Conservation (phyloP, 1,140 invertebrate genomes). For the Pristionchus pacificus region DNA sequence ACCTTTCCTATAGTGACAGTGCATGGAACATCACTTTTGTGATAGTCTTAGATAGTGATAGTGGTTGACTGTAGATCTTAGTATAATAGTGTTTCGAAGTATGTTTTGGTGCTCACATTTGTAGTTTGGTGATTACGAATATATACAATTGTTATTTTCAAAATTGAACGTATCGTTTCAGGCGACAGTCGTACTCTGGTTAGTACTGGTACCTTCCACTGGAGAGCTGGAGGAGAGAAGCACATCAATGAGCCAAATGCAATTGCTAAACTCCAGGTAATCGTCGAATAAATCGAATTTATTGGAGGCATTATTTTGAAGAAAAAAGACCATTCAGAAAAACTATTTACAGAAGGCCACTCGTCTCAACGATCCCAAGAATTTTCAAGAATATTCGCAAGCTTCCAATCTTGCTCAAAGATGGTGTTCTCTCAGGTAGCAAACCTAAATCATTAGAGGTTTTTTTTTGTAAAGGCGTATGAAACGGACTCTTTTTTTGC, state of each 20-base stretch:
- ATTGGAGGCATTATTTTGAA: neutral
- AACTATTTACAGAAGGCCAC: slow-evolving; percentile 71
- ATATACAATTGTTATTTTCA: too few species aligned
- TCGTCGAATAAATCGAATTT: slow-evolving; percentile 22
- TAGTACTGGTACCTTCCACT: slow-evolving; percentile 91
- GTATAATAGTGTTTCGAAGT: too few species aligned
- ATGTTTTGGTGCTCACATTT: too few species aligned
- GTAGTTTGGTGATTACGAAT: too few species aligned
- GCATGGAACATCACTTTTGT: too few species aligned
- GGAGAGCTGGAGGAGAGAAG: slow-evolving; percentile 91
- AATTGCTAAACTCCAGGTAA: slow-evolving; percentile 83
- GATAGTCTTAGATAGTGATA: too few species aligned
- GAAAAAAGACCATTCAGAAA: neutral
- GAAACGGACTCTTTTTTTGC: too few species aligned
- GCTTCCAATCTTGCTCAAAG: slow-evolving; percentile 79
- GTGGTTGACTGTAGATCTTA: too few species aligned
- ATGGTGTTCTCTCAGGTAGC: slow-evolving; percentile 71
- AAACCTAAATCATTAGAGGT: too few species aligned
- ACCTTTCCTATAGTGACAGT: too few species aligned
- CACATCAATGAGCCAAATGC: slow-evolving; percentile 93
- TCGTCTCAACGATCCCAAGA: slow-evolving; percentile 71
- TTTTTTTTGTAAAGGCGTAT: too few species aligned
- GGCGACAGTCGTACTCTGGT: slow-evolving; percentile 73
- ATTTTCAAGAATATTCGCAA: slow-evolving; percentile 83
- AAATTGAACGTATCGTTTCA: too few species aligned